Base-by-base conservation (phyloP, 2,113 vertebrate genomes). In the Ahaetulla prasina region DNA sequence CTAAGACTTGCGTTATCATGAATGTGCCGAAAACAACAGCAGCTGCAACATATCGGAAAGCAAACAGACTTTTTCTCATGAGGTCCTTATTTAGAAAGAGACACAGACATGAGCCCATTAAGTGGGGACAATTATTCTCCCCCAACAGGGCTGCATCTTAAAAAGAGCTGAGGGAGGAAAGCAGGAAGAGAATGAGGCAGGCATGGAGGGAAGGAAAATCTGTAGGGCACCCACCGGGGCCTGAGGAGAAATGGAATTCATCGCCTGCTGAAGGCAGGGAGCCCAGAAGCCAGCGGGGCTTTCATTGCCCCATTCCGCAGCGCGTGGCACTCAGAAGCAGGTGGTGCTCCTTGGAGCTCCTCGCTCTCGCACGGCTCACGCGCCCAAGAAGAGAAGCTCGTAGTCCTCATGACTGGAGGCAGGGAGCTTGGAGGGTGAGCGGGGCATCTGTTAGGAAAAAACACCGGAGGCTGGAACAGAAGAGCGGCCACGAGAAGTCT, bases 31-130 rank as follows among this genome's bases (percentile, higher is more conserved):
- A 89, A 93, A 93, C 92, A 93, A 89, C 92, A 94, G 91, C 92
- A 94, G 94, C 93, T 93, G 89, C 14, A 93, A 11, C n/a, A 54
- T 47, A 91, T 25, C 91, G 55, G 90, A 74, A 0, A 95, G 55
- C 4, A 92, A 86, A 92, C 92, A 95, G 92, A 91, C 57, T 49
- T 89, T 84, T 43, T 84, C 93, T 94, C 95, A 93, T 91, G 94
- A 93, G 93, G 92, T 95, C 95, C 91, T 93, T 80, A 63, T 0
- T 16, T 45, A 90, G 93, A 91, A 94, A 80, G 86, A 94, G 57
- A 43, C 86, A 68, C 0, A 49, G 0, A 0, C 10, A 55, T 74
- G 14, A 94, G 22, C 90, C 45, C 93, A 30, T 86, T 8, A 93
- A 93, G 93, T 54, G 89, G 90, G 90, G 91, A 91, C 93, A 50